phyloP scores from a whole-genome alignment of 1,140 invertebrate genomes.

The Caenorhabditis latens region DNA sequence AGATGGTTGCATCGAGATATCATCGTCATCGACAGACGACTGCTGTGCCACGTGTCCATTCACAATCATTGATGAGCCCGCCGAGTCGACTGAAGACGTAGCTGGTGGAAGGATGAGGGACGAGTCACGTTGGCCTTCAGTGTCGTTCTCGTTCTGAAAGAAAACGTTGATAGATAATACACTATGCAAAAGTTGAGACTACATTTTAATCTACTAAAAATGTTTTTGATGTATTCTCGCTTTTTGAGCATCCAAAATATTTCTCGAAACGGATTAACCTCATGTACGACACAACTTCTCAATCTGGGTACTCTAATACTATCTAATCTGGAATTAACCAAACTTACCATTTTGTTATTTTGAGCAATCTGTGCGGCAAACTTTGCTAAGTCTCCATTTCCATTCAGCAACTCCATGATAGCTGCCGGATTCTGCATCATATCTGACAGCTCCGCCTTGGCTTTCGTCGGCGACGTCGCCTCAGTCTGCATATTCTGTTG shows the following conservation, averaged over 20 bases:
- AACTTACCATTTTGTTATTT: constrained; percentile 9
- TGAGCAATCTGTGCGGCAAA: neutral
- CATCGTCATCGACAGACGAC: neutral
- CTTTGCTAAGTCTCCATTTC: constrained; percentile 5
- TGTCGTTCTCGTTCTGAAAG: neutral
- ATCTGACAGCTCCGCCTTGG: neutral
- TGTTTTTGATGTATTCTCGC: too few relatives aligned
- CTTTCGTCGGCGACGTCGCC: neutral
- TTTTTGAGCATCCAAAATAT: too few relatives aligned
- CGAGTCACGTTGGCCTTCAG: neutral
- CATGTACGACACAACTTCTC: too few relatives aligned
- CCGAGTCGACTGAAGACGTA: constrained; percentile 37
- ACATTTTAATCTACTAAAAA: too few relatives aligned
- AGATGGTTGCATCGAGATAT: neutral
- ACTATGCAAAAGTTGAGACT: too few relatives aligned
- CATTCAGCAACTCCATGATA: neutral
- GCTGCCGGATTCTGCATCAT: neutral
- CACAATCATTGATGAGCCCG: constrained; percentile 7
- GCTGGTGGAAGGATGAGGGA: constrained; percentile 9
- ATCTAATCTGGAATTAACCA: too few relatives aligned
- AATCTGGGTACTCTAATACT: too few relatives aligned
- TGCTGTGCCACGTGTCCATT: constrained; percentile 6
- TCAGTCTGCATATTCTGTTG: neutral
- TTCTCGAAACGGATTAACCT: too few relatives aligned
- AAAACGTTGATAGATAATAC: neutral